Evolutionary conservation across 2,797 vertebrate genomes (phyloP).

Genomic region (Alfaro cultratus): DNA sequence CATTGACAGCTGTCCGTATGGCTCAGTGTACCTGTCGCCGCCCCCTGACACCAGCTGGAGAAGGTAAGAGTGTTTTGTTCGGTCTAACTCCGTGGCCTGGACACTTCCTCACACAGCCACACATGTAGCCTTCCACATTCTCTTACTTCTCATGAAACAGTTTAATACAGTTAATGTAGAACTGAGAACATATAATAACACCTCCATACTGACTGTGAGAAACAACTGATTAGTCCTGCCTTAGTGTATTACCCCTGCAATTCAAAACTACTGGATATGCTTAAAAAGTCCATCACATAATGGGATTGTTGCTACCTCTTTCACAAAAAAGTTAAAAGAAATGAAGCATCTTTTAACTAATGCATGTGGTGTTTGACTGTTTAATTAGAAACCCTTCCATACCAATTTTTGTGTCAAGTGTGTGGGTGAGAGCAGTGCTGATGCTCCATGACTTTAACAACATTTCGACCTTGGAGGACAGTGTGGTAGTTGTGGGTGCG

Average conservation of each 20-base stretch:
- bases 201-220: not conserved
- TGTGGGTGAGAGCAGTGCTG: not conserved
- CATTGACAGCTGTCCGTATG: constrained; percentile 98
- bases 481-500: not conserved
- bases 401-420: not conserved
- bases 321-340: not conserved
- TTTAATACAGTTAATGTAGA: not conserved
- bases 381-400: not conserved
- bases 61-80: constrained; percentile 82
- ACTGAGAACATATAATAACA: not conserved
- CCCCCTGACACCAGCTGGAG: constrained; percentile 98
- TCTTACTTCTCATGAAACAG: not conserved
- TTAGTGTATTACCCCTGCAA: not conserved
- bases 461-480: not conserved
- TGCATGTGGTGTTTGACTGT: not conserved
- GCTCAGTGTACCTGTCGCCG: constrained; percentile 96
- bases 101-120: not conserved
- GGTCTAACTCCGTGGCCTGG: not conserved
- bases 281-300: not conserved
- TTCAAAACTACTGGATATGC: not conserved
- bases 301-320: not conserved
- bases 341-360: not conserved
- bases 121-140: not conserved
- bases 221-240: not conserved
- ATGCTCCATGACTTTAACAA: not conserved